Conservation (phyloP, 1,140 invertebrate genomes). For the Wasmannia auropunctata region DNA sequence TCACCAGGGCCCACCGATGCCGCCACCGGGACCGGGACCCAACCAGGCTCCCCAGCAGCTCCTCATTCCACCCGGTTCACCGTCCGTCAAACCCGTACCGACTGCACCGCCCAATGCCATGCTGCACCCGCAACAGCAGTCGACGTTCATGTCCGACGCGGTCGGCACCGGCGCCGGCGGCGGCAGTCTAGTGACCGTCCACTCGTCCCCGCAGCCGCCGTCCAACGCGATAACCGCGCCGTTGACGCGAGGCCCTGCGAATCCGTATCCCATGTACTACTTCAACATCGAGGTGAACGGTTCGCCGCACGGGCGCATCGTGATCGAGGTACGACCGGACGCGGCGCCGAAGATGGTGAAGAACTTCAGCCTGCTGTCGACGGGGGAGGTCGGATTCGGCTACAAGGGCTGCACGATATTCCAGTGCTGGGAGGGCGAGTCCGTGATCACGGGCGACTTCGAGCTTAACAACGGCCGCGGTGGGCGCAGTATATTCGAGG, state of each 20-base stretch:
- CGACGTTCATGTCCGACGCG: conserved; percentile 78
- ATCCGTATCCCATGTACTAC: conserved; percentile 90
- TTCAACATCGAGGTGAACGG: conserved; percentile 92
- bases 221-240: conserved; percentile 75
- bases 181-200: conserved; percentile 82
- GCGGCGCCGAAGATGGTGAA: conserved; percentile 95
- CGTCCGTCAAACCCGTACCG: conserved; percentile 79
- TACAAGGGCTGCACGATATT: conserved; percentile 93
- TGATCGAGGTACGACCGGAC: conserved; percentile 94
- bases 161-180: conserved; percentile 74
- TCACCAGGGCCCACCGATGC: conserved; percentile 75
- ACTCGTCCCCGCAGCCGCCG: conserved; percentile 83
- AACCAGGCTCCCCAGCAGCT: conserved; percentile 79
- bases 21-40: conserved; percentile 69
- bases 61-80: conserved; percentile 81
- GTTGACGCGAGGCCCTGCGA: conserved; percentile 79
- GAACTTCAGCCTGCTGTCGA: conserved; percentile 93
- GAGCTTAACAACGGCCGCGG: conserved; percentile 93
- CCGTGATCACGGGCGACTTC: conserved; percentile 93
- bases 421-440: conserved; percentile 93
- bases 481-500: conserved; percentile 91
- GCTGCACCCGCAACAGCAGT: conserved; percentile 81
- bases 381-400: conserved; percentile 91
- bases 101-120: conserved; percentile 80
- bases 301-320: conserved; percentile 89